Base-by-base conservation (phyloP, 2,888 invertebrate genomes). In the Cerastis leucographa region DNA sequence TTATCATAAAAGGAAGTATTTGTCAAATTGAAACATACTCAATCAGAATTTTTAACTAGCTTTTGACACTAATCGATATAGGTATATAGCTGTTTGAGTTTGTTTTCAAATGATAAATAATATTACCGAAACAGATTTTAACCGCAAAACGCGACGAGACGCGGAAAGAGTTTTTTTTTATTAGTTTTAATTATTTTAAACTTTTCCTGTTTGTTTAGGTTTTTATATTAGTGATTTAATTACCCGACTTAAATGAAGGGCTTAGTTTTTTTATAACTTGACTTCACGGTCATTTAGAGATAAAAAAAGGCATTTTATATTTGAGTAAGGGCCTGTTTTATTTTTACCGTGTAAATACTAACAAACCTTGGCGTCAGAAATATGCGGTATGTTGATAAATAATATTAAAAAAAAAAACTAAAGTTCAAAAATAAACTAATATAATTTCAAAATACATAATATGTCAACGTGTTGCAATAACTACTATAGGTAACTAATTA, bases 61-160 rank as follows among this genome's bases (percentile, higher is more conserved):
- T 72, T 14, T 42, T 42, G 51, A 69, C 29, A 69, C 14, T 35
- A 4, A 67, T 40, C 25, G 29, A 22, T 6, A 29, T 6, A 42
- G 46, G 12, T 71, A 64, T 44, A 35, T 44, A 6, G 54, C 12
- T 19, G 17, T n/a, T 9, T 17, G 25, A 22, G 5, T 35, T 59
- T 46, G 46, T 59, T 74, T 74, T 56, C 12, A 40, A 25, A 46
- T 25, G 25, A 73, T 59, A 74, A 62, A 62, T 11, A 40, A 62
- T 40, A 40, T 59, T 29, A 25, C 46, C 12, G 54, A 12, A 56
- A n/a, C n/a, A 19, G 46, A 35, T 35, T 35, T 35, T 35, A 35
- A 11, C 46, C 6, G 11, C 6, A 25, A n/a, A 65, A 49, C 46
- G 40, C 25, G 22, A 14, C 11, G 40, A 19, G 22, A 40, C n/a